Evolutionary conservation across 1,140 invertebrate species (phyloP), one percentile per base, ranked within the genome.

Genomic region (Hypsibius dujardini): DNA sequence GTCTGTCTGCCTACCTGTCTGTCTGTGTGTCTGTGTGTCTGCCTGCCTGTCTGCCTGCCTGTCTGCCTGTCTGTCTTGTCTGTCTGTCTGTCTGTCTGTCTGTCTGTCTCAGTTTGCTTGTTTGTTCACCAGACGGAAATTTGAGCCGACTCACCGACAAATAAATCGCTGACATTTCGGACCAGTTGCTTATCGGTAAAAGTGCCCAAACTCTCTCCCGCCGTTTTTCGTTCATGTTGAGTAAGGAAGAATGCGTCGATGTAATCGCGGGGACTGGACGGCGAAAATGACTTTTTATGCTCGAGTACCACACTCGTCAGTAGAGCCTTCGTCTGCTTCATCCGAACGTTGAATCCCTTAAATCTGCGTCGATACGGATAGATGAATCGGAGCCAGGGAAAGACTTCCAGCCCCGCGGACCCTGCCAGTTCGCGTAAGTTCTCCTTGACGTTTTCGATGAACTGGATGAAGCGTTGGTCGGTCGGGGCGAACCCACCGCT

Each of bases 191-290:
- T n/a, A 56, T 56, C 50, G 50, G 50, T 56, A n/a, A 12, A 56
- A 56, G 50, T 56, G 50, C 50, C 50, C 7, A 56, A 7, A n/a
- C 50, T 56, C 7, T 56, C 50, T 56, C n/a, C 50, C 50, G 50
- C n/a, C n/a, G 7, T 56, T 56, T n/a, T 56, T 56, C 50, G 50
- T 56, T n/a, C 50, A 12, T 71, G 47, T 71, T 71, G 70, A 1
- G 2, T 59, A 3, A 46, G 28, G 15, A 71, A 59, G 15, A 60
- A 71, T 7, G 56, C 47, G 42, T 71, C 70, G 3, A 71, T 59
- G 70, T 70, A 70, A n/a, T 71, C 70, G 46, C 70, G 46, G 1
- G 70, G 70, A n/a, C 7, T 47, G 2, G 56, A 40, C 2, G 46
- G 69, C 28, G 56, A 46, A n/a, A 71, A 15, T 28, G 56, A 46